These are phyloP conservation scores for Dasysyrphus albostriatus DNA, from an alignment of 2,888 invertebrate genomes.

Conservation along the genomic window DNA sequence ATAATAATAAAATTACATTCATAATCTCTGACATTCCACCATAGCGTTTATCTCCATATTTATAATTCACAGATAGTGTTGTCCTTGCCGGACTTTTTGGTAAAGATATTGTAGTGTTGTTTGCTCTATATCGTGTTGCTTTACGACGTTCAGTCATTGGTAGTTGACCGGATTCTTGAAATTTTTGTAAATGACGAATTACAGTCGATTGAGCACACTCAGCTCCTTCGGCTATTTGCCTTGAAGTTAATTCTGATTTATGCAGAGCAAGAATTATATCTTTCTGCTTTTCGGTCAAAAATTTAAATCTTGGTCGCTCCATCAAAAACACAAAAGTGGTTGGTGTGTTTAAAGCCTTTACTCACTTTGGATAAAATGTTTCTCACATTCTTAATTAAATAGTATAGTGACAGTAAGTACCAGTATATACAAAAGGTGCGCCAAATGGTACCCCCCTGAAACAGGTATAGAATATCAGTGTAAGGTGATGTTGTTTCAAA, in stretches of 20 bases:
- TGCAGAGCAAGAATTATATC: slow-evolving; percentile 45
- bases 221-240: slow-evolving; percentile 50
- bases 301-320: slow-evolving; percentile 27
- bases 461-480: slow-evolving; percentile 60
- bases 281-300: slow-evolving; percentile 41
- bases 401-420: background rate
- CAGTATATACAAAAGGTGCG: background rate
- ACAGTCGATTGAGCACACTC: slow-evolving; percentile 58
- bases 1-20: slow-evolving; percentile 31
- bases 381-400: slow-evolving; percentile 1
- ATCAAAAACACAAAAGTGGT: slow-evolving; percentile 20
- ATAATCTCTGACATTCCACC: slow-evolving; percentile 1
- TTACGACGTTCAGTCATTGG: slow-evolving; percentile 50
- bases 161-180: slow-evolving; percentile 46
- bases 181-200: slow-evolving; percentile 55
- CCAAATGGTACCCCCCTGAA: slow-evolving; percentile 48
- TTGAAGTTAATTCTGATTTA: slow-evolving; percentile 44
- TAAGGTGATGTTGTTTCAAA: slow-evolving; percentile 4
- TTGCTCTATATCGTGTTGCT: slow-evolving; percentile 6
- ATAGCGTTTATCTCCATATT: slow-evolving; percentile 3
- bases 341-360: slow-evolving; percentile 19
- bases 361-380: slow-evolving; percentile 41
- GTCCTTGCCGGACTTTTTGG: background rate
- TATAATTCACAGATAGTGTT: slow-evolving; percentile 1
- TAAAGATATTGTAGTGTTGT: background rate